Base-by-base conservation (phyloP, 2,888 invertebrate genomes). In the Ganaspis brasiliensis region DNA sequence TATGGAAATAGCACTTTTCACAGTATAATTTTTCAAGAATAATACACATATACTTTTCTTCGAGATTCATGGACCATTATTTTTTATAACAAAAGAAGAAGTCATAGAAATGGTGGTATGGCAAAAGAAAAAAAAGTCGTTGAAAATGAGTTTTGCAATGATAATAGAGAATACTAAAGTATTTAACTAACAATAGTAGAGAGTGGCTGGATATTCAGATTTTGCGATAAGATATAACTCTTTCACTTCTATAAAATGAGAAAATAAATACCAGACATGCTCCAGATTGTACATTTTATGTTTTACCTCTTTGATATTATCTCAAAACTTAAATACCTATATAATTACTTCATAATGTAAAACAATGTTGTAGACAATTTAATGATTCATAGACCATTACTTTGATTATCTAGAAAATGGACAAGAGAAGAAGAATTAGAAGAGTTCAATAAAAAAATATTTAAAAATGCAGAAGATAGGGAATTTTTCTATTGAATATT, bases 1-100 rank as follows among this genome's bases (percentile, higher is more conserved):
- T 63, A 63, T 37, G 37, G 40, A 63, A 63, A 63, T 63, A 12
- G 10, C 8, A 52, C 37, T 37, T 63, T 63, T 63, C 37, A 63
- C 10, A 40, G 40, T 40, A 63, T 21, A 63, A 37, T 61, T 19
- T 37, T 37, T 52, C 16, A 8, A 37, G 10, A 61, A 40, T n/a
- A n/a, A n/a, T n/a, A n/a, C n/a, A 37, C 2, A 63, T 40, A 21
- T 37, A 52, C 52, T 63, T 63, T 63, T 63, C 21, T 40, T 37
- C 21, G 19, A 5, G 37, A 52, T 63, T 40, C 40, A 37, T 12
- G 21, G 12, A 21, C 12, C 3, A 40, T 40, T 37, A 19, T 63
- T 24, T n/a, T 14, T 67, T 14, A 40, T 24, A 67, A 67, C 24
- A 67, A 45, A 21, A 40, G 14, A 49, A 14, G 21, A 2, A 67